These are phyloP conservation scores for Coenonympha glycerion DNA, from an alignment of 2,888 invertebrate species.

Conservation along the genomic window DNA sequence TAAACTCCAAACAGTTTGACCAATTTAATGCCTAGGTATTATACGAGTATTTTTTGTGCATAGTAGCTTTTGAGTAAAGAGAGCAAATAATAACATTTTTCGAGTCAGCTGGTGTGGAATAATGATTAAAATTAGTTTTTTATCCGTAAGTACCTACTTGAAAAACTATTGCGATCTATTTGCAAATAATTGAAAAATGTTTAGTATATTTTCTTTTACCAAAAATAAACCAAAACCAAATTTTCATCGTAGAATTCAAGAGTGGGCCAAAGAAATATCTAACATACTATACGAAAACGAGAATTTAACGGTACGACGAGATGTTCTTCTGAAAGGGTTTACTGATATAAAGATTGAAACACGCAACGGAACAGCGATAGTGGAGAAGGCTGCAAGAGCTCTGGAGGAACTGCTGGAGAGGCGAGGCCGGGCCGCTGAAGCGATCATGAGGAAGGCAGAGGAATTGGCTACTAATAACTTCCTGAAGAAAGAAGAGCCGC, in stretches of 20 bases:
- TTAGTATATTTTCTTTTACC: too few species aligned
- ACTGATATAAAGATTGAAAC: slow-evolving; percentile 44
- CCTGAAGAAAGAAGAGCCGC: slow-evolving; percentile 32
- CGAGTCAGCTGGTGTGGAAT: too few species aligned
- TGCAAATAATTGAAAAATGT: too few species aligned
- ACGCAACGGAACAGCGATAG: slow-evolving; percentile 55
- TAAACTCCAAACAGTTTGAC: too few species aligned
- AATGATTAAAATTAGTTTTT: too few species aligned
- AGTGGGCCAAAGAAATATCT: slow-evolving; percentile 59
- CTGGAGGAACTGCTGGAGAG: slow-evolving; percentile 48
- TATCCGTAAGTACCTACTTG: too few species aligned
- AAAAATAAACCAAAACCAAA: too few species aligned
- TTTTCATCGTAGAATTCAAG: slow-evolving; percentile 41
- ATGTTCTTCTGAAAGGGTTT: slow-evolving; percentile 49
- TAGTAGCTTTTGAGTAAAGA: too few species aligned
- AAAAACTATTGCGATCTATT: too few species aligned
- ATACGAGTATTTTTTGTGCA: too few species aligned
- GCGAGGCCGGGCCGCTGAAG: slow-evolving; percentile 51
- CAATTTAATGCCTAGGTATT: too few species aligned
- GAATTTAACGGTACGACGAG: slow-evolving; percentile 48
- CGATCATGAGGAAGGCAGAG: slow-evolving; percentile 58
- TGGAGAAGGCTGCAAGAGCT: slow-evolving; percentile 47
- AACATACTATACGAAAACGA: slow-evolving; percentile 43
- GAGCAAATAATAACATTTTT: too few species aligned
- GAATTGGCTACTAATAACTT: slow-evolving; percentile 44